Evolutionary conservation across 2,888 invertebrate genomes (phyloP), one percentile per base, ranked within the genome.

Genomic region (Leptogaster cylindrica): DNA sequence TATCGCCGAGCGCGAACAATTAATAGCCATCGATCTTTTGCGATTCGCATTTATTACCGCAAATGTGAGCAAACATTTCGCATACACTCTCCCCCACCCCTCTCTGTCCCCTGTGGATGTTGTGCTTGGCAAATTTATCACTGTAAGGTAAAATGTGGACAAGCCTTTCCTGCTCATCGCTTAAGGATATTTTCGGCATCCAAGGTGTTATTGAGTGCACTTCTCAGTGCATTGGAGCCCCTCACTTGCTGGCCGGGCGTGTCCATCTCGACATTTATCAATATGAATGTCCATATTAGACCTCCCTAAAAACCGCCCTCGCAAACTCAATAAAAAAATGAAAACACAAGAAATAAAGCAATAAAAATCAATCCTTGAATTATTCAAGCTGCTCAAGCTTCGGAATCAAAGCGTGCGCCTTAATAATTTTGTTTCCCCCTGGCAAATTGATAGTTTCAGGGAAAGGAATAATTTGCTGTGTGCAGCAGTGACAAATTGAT

Each of bases 211-310:
- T 44, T 44, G 44, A 61, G 61, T 44, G 61, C 55, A 55, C 33
- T 20, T 20, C 55, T 31, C 20, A 46, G 65, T 58, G n/a, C n/a
- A n/a, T n/a, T n/a, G n/a, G n/a, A n/a, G n/a, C n/a, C n/a, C n/a
- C n/a, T n/a, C n/a, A n/a, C n/a, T n/a, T n/a, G n/a, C n/a, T 12
- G 31, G 41, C 33, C 63, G 65, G 72, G 72, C 72, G 72, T 71
- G 71, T 48, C 39, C 68, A 63, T 70, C 64, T 69, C 68, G 63
- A 69, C 71, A 72, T 72, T 72, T 70, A 72, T 72, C 72, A 72
- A 68, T 67, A 72, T 71, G 68, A 71, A 68, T 67, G 71, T 71
- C 71, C 69, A 70, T 69, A 65, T 68, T 50, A 69, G 68, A 70
- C 70, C 68, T 67, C 71, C 71, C 70, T n/a, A 66, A 70, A 52